phyloP scores from a whole-genome alignment of 2,888 invertebrate genomes.

The Sepiola atlantica region DNA sequence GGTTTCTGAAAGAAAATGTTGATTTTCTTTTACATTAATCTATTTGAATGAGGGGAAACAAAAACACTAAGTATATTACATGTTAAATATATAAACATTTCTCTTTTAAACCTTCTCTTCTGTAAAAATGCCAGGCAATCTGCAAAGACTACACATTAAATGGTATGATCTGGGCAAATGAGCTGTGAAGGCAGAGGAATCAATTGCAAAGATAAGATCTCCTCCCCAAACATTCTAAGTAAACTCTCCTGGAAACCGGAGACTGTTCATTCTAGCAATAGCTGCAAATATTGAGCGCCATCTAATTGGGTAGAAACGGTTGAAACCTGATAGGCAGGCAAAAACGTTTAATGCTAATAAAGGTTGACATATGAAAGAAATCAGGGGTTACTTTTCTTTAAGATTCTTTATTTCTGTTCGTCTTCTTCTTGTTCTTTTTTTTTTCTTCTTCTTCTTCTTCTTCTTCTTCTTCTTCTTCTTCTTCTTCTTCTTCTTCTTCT shows the following conservation, averaged over 20 bases:
- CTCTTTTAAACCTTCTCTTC: neutral
- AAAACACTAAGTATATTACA: neutral
- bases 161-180: neutral
- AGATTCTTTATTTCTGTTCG: too few relatives aligned
- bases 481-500: too few relatives aligned
- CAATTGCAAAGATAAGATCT: neutral
- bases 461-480: too few relatives aligned
- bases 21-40: neutral
- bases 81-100: neutral
- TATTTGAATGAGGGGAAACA: neutral
- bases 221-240: neutral
- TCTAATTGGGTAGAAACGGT: neutral
- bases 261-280: neutral
- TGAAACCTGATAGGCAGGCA: neutral
- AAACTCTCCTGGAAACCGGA: neutral
- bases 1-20: neutral
- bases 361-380: conserved; percentile 19
- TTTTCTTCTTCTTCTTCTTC: too few relatives aligned
- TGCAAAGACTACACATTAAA: conserved; percentile 6
- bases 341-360: conserved; percentile 2
- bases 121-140: neutral
- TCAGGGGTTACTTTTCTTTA: neutral
- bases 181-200: neutral
- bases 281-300: neutral
- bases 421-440: too few relatives aligned